Conservation (phyloP, 2,113 vertebrate species). For the Nematolebias whitei region DNA sequence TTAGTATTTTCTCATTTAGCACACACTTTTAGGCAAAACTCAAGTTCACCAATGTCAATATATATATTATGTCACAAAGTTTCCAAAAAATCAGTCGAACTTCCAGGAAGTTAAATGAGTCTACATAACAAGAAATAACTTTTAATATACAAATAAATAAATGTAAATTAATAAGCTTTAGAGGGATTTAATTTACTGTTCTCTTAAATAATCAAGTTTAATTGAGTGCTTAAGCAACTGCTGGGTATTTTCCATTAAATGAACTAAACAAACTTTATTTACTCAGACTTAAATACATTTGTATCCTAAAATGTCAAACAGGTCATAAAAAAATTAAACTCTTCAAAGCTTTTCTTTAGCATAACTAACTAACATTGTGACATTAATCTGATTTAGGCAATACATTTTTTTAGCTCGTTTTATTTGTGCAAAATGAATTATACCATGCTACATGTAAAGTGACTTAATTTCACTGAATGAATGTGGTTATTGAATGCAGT, state of each 20-base stretch:
- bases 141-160: not conserved
- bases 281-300: too few relatives aligned
- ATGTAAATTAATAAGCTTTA: not conserved
- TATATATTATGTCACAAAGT: not conserved
- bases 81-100: not conserved
- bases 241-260: too few relatives aligned
- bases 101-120: not conserved
- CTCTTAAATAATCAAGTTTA: not conserved
- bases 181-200: not conserved
- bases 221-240: too few relatives aligned
- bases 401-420: not conserved
- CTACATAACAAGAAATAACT: not conserved
- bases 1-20: too few relatives aligned
- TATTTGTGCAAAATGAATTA: constrained; percentile 6
- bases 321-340: too few relatives aligned
- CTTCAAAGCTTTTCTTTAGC: too few relatives aligned
- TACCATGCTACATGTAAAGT: not conserved
- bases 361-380: not conserved
- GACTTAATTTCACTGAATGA: not conserved
- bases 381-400: not conserved
- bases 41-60: too few relatives aligned
- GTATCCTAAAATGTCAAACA: too few relatives aligned
- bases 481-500: not conserved
- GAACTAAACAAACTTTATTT: too few relatives aligned
- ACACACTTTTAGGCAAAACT: too few relatives aligned